phyloP scores from a whole-genome alignment of 2,888 invertebrate genomes.

The Ceramica pisi region DNA sequence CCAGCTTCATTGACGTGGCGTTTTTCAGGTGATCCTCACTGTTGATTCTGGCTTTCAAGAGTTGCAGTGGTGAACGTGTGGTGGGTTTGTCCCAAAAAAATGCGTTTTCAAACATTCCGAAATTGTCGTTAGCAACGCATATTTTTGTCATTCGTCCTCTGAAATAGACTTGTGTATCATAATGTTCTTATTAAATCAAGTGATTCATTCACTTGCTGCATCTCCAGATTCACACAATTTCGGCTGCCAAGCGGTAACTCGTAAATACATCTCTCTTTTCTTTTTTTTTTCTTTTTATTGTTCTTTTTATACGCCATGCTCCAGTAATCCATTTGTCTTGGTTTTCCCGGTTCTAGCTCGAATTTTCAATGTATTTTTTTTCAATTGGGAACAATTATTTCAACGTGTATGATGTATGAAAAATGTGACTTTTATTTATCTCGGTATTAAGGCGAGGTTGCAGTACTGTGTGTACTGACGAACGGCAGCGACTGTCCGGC shows the following conservation, averaged over 20 bases:
- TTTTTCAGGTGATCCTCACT: too few species aligned
- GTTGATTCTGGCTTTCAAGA: too few species aligned
- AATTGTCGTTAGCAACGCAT: slow-evolving; percentile 26
- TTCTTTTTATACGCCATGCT: slow-evolving; percentile 36
- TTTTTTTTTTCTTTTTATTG: slow-evolving; percentile 36
- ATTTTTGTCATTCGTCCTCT: slow-evolving; percentile 25
- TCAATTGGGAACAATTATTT: too few species aligned
- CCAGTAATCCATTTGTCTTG: slow-evolving; percentile 23
- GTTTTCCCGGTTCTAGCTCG: background rate
- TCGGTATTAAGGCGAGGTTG: too few species aligned
- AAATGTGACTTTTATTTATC: too few species aligned
- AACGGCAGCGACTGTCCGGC: too few species aligned
- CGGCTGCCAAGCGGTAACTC: slow-evolving; percentile 48
- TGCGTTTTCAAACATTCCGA: slow-evolving; percentile 14
- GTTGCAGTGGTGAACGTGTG: too few species aligned
- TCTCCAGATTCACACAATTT: slow-evolving; percentile 22
- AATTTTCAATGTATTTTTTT: too few species aligned
- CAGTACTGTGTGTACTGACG: too few species aligned
- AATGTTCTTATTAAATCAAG: slow-evolving; percentile 35
- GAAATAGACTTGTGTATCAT: slow-evolving; percentile 37
- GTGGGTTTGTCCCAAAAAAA: too few species aligned
- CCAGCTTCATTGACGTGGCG: too few species aligned
- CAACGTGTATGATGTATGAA: too few species aligned
- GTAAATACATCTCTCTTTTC: slow-evolving; percentile 30
- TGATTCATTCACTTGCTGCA: slow-evolving; percentile 54